These are phyloP conservation scores for Tupaia tana DNA, from an alignment of 2,113 vertebrate species.

Conservation along the genomic window DNA sequence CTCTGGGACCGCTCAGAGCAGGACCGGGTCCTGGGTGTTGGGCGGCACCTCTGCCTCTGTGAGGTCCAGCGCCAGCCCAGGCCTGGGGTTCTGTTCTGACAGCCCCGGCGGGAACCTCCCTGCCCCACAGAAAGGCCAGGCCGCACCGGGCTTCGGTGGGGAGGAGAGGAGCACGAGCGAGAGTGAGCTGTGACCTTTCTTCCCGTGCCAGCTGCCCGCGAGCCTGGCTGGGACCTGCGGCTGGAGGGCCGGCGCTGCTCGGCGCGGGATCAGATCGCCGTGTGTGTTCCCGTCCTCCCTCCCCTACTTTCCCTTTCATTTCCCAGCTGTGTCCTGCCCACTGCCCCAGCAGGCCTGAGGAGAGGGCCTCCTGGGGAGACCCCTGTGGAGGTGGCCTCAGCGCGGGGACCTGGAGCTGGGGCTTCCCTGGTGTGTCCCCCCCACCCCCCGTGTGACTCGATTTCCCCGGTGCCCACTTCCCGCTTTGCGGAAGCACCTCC, in stretches of 20 bases:
- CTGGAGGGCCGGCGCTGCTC: neutral
- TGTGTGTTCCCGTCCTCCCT: neutral
- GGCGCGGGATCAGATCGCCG: neutral
- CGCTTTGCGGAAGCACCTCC: neutral
- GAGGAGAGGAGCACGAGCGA: neutral
- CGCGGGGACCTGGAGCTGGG: neutral
- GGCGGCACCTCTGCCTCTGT: neutral
- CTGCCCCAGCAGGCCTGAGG: neutral
- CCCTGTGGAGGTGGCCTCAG: neutral
- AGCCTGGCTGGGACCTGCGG: neutral
- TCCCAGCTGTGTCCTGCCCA: neutral
- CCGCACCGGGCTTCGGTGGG: conserved; percentile 30
- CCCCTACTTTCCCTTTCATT: neutral
- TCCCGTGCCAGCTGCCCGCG: conserved; percentile 23
- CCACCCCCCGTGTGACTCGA: neutral
- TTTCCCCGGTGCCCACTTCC: neutral
- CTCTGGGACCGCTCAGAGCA: neutral
- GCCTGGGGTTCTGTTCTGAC: conserved; percentile 23
- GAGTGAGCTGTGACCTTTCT: conserved; percentile 54
- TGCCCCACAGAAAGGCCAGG: neutral
- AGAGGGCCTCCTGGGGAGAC: neutral
- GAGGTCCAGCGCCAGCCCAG: neutral
- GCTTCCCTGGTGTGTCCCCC: neutral
- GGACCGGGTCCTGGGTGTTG: conserved; percentile 16
- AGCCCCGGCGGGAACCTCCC: neutral